Evolutionary conservation across 2,113 vertebrate species (phyloP).

Genomic region (Erythrocercus mccallii): DNA sequence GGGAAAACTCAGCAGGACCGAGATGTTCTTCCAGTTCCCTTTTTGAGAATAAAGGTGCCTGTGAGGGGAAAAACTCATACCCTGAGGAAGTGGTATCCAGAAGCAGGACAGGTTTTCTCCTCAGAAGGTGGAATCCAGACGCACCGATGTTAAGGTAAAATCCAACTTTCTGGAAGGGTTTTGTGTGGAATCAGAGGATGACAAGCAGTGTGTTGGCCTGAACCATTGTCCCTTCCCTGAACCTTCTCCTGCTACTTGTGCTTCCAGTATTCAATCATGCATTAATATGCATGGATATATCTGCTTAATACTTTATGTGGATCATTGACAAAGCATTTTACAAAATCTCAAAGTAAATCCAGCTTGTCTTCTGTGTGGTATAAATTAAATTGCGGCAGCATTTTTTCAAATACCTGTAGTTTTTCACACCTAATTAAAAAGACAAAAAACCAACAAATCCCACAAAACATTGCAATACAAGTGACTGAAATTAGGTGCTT

Average conservation of each 20-base stretch:
- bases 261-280: not conserved
- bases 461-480: not conserved
- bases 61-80: not conserved
- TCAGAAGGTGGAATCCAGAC: not conserved
- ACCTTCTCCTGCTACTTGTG: not conserved
- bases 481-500: constrained; percentile 8
- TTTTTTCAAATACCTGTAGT: not conserved
- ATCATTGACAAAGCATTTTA: not conserved
- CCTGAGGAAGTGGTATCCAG: not conserved
- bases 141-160: not conserved
- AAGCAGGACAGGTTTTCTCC: not conserved
- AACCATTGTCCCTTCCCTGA: not conserved
- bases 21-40: not conserved
- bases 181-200: not conserved
- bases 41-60: not conserved
- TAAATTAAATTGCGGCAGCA: not conserved
- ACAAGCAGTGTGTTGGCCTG: not conserved
- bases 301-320: not conserved
- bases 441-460: not conserved
- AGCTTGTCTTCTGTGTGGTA: not conserved
- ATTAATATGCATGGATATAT: not conserved
- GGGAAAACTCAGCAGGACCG: not conserved
- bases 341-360: not conserved
- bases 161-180: not conserved
- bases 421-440: not conserved